These are phyloP conservation scores for Heliconius hewitsoni DNA, from an alignment of 1,140 invertebrate species.

Conservation along the genomic window DNA sequence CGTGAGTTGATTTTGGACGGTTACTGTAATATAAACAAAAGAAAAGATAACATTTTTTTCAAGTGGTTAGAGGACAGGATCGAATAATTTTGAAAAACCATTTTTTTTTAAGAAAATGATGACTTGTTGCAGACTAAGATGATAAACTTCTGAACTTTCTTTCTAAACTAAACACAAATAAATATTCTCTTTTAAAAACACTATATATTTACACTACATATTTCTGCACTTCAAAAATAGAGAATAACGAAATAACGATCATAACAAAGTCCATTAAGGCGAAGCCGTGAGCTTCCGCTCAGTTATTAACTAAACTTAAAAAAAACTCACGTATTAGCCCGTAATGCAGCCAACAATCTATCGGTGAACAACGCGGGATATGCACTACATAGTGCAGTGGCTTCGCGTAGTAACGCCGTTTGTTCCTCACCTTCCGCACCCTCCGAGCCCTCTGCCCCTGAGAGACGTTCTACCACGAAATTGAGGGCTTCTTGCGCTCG, in stretches of 20 bases:
- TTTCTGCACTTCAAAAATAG: too few species aligned
- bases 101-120: too few species aligned
- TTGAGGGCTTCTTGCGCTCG: constrained; percentile 89
- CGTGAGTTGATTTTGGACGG: constrained; percentile 60
- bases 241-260: too few species aligned
- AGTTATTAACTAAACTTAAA: not conserved
- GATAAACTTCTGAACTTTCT: too few species aligned
- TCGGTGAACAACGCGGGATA: constrained; percentile 90
- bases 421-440: constrained; percentile 87
- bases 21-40: constrained; percentile 41
- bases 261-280: too few species aligned
- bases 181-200: too few species aligned
- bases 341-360: constrained; percentile 87
- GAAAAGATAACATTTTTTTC: not conserved
- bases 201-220: too few species aligned
- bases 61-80: too few species aligned
- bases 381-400: constrained; percentile 87
- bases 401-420: constrained; percentile 87
- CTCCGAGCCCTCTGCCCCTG: constrained; percentile 85
- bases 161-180: too few species aligned
- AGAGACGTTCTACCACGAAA: constrained; percentile 88
- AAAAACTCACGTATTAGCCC: constrained; percentile 73
- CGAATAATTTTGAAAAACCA: too few species aligned
- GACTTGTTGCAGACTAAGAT: too few species aligned
- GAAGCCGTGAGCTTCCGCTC: too few species aligned